Evolutionary conservation across 2,888 invertebrate species (phyloP).

Genomic region (Tetranychus piercei): DNA sequence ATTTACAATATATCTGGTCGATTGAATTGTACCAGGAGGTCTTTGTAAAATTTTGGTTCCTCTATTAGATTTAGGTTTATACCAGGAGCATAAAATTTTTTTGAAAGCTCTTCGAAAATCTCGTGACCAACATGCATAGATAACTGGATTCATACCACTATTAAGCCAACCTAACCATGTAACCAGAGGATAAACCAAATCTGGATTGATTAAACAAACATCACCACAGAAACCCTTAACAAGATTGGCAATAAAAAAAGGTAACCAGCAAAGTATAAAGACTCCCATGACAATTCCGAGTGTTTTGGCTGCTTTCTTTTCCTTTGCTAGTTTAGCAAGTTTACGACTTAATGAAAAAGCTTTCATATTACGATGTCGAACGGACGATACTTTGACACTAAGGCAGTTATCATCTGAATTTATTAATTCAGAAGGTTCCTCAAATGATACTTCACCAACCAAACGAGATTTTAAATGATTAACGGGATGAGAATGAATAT

Average conservation of each 20-base stretch:
- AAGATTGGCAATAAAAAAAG: slow-evolving; percentile 86
- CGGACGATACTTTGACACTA: neutral
- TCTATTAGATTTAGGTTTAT: neutral
- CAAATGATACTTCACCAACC: slow-evolving; percentile 3
- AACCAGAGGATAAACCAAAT: slow-evolving; percentile 66
- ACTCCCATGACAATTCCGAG: slow-evolving; percentile 83
- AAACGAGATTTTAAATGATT: neutral
- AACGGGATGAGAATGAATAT: neutral
- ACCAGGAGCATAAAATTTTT: slow-evolving; percentile 65
- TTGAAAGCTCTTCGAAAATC: slow-evolving; percentile 77
- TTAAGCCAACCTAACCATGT: slow-evolving; percentile 90
- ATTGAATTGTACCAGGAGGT: neutral
- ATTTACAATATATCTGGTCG: neutral
- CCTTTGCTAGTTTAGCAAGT: slow-evolving; percentile 82
- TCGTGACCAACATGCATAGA: slow-evolving; percentile 93
- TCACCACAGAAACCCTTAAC: slow-evolving; percentile 61
- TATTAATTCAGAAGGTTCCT: slow-evolving; percentile 13
- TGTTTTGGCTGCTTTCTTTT: slow-evolving; percentile 92
- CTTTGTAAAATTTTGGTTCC: neutral
- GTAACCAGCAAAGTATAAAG: slow-evolving; percentile 84
- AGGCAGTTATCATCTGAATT: slow-evolving; percentile 15
- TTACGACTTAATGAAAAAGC: slow-evolving; percentile 82
- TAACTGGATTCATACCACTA: slow-evolving; percentile 88
- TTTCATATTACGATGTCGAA: slow-evolving; percentile 36
- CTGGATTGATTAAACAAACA: slow-evolving; percentile 61